A percentile compares a stretch with the other conserved stretches of the same genome.
phyloP scores from a whole-genome alignment of 1,140 invertebrate species.

The Drosophila sproati region DNA sequence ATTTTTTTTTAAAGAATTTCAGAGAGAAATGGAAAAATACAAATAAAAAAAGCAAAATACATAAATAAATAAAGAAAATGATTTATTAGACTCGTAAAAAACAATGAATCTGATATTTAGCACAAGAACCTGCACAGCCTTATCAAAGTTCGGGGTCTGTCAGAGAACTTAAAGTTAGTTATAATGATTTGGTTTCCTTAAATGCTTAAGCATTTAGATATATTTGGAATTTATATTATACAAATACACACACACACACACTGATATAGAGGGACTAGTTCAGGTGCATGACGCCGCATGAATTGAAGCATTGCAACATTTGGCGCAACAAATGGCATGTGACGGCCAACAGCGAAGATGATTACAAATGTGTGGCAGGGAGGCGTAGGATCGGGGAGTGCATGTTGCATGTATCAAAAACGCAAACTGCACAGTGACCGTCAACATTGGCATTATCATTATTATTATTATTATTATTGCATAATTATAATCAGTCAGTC shows the following conservation, averaged over 20 bases:
- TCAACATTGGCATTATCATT: conserved; percentile 42
- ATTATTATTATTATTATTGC: conserved; percentile 5
- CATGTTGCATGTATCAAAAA: conserved; percentile 29
- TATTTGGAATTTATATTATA: background rate
- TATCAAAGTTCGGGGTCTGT: too few species aligned
- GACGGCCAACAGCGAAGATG: conserved; percentile 29
- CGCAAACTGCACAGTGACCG: conserved; percentile 26
- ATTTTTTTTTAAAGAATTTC: too few species aligned
- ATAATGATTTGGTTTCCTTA: too few species aligned
- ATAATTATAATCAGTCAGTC: conserved; percentile 22
- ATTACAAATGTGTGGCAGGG: background rate
- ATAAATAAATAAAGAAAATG: too few species aligned
- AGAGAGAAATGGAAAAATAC: too few species aligned
- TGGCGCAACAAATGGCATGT: conserved; percentile 54
- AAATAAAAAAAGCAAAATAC: too few species aligned
- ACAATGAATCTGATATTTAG: too few species aligned
- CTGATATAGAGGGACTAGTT: conserved; percentile 21
- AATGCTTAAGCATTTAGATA: too few species aligned
- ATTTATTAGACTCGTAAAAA: too few species aligned
- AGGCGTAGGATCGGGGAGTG: background rate
- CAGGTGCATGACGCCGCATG: conserved; percentile 51
- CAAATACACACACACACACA: conserved; percentile 1
- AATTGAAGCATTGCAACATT: conserved; percentile 50
- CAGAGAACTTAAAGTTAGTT: too few species aligned
- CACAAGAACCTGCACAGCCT: too few species aligned